Evolutionary conservation across 2,113 vertebrate species (phyloP).

Genomic region (Caloenas nicobarica): DNA sequence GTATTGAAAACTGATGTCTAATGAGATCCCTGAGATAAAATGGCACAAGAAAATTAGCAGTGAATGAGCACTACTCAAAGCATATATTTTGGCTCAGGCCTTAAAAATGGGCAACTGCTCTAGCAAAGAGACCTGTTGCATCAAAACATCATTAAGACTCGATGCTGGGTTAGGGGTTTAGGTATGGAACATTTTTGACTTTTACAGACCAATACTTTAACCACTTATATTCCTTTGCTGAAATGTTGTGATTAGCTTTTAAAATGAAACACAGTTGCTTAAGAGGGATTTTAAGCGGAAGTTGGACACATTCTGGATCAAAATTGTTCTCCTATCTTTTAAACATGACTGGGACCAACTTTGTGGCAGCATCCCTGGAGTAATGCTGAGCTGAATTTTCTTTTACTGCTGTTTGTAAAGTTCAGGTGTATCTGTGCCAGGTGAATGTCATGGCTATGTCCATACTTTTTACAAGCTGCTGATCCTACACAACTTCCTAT

Average conservation of each 20-base stretch:
- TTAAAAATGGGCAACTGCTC: not conserved
- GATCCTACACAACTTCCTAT: not conserved
- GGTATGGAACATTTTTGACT: not conserved
- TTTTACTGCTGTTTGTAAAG: not conserved
- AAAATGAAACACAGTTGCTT: not conserved
- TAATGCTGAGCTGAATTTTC: not conserved
- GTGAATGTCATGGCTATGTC: not conserved
- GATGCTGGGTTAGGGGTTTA: rapidly evolving
- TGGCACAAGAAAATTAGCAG: rapidly evolving
- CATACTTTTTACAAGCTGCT: not conserved
- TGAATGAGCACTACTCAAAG: not conserved
- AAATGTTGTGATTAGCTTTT: not conserved
- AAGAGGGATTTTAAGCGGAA: not conserved
- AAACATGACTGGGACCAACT: not conserved
- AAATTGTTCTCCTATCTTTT: not conserved
- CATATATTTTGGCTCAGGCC: rapidly evolving
- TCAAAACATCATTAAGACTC: not conserved
- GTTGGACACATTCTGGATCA: not conserved
- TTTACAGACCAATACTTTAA: not conserved
- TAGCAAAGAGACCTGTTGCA: not conserved
- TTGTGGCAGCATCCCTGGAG: not conserved
- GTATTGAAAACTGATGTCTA: not conserved
- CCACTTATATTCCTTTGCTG: not conserved
- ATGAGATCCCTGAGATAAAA: not conserved
- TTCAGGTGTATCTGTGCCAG: not conserved